Conservation (phyloP, 2,113 vertebrate species). For the Camelus dromedarius region DNA sequence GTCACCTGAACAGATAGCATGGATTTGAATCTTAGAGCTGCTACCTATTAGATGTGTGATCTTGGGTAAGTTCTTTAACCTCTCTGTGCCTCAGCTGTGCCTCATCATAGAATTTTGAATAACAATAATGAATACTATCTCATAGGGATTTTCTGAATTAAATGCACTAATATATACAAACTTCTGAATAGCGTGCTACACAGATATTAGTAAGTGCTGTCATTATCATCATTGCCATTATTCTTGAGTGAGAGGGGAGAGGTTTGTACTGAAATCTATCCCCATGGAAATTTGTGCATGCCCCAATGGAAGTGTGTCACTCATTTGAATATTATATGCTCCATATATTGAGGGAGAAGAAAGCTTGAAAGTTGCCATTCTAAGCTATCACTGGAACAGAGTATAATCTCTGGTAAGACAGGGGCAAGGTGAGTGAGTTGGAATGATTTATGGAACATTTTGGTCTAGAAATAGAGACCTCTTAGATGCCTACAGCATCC, state of each 20-base stretch:
- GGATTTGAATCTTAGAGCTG: background rate
- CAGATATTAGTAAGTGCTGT: background rate
- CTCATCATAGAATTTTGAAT: background rate
- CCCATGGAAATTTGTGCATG: background rate
- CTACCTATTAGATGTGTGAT: background rate
- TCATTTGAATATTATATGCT: conserved; percentile 4
- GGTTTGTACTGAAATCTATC: background rate
- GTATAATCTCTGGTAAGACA: background rate
- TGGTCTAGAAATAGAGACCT: conserved; percentile 31
- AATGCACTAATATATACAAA: background rate
- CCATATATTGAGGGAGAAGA: background rate
- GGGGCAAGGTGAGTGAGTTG: background rate
- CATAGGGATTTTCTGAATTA: background rate
- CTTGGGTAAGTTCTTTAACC: background rate
- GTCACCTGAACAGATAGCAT: background rate
- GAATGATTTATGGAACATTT: conserved; percentile 16
- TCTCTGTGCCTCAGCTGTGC: background rate
- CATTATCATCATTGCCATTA: background rate
- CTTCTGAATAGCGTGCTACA: background rate
- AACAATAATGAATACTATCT: background rate
- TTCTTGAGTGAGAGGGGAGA: background rate
- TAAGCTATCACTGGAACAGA: background rate
- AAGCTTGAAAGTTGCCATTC: background rate
- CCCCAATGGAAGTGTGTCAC: background rate
- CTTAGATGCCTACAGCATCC: background rate